Evolutionary conservation across 1,140 invertebrate genomes (phyloP).

Genomic region (Wasmannia auropunctata): DNA sequence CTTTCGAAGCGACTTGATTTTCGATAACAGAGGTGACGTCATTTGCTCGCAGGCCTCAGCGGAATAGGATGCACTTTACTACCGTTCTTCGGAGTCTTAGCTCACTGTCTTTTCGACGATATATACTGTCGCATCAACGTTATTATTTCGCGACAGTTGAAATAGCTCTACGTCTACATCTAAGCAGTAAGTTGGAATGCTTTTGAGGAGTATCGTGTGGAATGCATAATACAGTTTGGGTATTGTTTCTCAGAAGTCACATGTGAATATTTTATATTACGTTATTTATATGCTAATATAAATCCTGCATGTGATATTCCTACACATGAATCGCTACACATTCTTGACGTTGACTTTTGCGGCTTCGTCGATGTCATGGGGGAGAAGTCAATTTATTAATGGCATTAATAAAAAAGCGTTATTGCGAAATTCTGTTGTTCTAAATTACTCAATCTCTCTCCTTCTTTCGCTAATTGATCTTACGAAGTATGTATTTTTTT

Average conservation of each 20-base stretch:
- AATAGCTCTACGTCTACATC: conserved; percentile 10
- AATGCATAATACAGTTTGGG: conserved; percentile 24
- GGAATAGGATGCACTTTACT: conserved; percentile 22
- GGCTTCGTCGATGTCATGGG: not conserved
- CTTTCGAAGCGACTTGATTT: conserved; percentile 49
- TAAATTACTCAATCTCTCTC: not conserved
- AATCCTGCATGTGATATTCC: conserved; percentile 9
- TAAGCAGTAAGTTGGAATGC: not conserved
- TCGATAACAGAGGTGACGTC: conserved; percentile 46
- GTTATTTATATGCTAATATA: conserved; percentile 48
- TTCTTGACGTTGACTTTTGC: conserved; percentile 22
- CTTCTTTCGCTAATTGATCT: not conserved
- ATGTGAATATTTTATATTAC: conserved; percentile 10
- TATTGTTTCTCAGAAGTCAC: conserved; percentile 10
- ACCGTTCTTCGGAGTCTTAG: conserved; percentile 8
- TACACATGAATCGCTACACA: conserved; percentile 8
- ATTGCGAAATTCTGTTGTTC: not conserved
- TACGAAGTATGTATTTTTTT: not conserved
- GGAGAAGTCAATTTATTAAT: conserved; percentile 14
- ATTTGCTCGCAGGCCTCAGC: conserved; percentile 30
- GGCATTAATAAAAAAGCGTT: not conserved
- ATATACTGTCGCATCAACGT: not conserved
- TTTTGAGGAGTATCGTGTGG: not conserved
- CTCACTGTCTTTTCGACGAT: conserved; percentile 13
- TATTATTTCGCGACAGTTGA: conserved; percentile 30